Base-by-base conservation (phyloP, 2,113 vertebrate genomes). In the Ctenodactylus gundi region DNA sequence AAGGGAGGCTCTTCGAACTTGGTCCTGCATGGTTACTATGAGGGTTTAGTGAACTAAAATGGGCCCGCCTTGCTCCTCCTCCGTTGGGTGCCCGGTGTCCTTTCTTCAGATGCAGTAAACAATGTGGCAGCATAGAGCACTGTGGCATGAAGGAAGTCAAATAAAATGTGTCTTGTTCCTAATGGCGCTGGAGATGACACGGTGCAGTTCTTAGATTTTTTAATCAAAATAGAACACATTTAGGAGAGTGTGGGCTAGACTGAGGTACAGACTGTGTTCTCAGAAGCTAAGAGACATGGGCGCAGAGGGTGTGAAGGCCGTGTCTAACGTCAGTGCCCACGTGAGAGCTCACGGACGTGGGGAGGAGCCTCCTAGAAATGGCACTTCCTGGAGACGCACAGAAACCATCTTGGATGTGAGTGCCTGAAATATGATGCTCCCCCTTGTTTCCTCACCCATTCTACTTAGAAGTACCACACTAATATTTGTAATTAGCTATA, bases 401-500 rank as follows among this genome's bases (percentile, higher is more conserved):
- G 44, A 94, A 93, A 88, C 57, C 62, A 78, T 68, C 20, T 4
- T 88, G 88, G 23, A 77, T 90, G 18, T 88, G 53, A 92, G 67
- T 72, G 60, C n/a, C 85, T 27, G 25, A 49, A 68, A 82, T 13
- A 80, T 73, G 17, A 91, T 65, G 9, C 58, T 87, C 67, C 64
- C 64, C 60, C 91, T 75, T 17, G 85, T 85, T 86, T 88, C 12
- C 18, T 64, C 10, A 73, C 83, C 25, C 92, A 36, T 85, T 88
- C 44, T 75, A 62, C 41, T 67, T 85, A 86, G 88, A 64, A 91
- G 46, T 80, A 15, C 80, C 94, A 91, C 65, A 39, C 25, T 75
- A 91, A 68, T 86, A 95, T 86, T 94, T 86, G 90, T 44, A 88
- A 85, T 57, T 86, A 27, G 34, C 31, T 91, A 88, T 86, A 88